Base-by-base conservation (phyloP, 2,888 invertebrate genomes). In the Leptinotarsa juncta region DNA sequence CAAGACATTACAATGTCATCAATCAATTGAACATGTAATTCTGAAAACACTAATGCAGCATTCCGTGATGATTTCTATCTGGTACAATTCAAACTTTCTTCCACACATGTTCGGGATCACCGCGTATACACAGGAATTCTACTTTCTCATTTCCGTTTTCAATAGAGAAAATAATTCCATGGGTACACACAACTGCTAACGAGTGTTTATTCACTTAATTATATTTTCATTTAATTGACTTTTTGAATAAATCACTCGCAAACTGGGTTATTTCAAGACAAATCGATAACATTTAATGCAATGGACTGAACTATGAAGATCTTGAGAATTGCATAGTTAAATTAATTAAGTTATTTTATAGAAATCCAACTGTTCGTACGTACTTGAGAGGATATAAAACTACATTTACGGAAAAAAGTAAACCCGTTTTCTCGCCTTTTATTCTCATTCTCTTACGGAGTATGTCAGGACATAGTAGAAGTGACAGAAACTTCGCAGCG, bases 141-240 rank as follows among this genome's bases (percentile, higher is more conserved):
- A 60, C 69, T 69, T 69, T 69, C 69, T 69, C 57, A 69, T 69
- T 69, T 57, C 57, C 69, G 55, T 5, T 68, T 55, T 53, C 53
- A 67, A 67, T 55, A 18, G 57, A 57, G 57, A 57, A 57, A 57
- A 14, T 26, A 66, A 49, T 66, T 48, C 48, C 23, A 66, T 48
- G 51, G 20, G 50, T 42, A 53, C 26, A 51, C 32, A 68, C 53
- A 68, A 55, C 68, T 55, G 42, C n/a, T 48, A 53, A 55, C 55
- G 53, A 53, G 55, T 55, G 68, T 68, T 53, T 68, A 68, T 55
- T 55, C 68, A 55, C 55, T 32, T 55, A 68, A 68, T 68, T 55
- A 68, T 68, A 68, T 68, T 32, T 3, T 42, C 20, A 53, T 32
- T 55, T 55, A 42, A 68, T 55, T 53, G 53, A 55, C 26, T 42